Percentiles rank a stretch among this genome's conserved stretches.
These are phyloP conservation scores for Oasisia sp. DNA, from an alignment of 2,888 invertebrate genomes.

Conservation along the genomic window DNA sequence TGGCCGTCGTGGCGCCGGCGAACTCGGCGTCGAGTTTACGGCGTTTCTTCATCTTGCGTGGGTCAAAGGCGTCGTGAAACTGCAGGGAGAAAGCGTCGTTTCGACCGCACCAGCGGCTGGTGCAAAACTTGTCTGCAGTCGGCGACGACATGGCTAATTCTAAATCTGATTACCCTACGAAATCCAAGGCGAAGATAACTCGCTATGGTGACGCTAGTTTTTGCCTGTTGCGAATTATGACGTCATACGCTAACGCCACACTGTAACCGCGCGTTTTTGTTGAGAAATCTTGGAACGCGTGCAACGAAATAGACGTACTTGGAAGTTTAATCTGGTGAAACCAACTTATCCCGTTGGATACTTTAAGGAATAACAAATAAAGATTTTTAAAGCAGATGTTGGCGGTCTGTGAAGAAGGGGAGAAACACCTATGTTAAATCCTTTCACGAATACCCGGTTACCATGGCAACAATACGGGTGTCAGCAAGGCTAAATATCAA, in stretches of 20 bases:
- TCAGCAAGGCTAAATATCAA: too few species aligned
- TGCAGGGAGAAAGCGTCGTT: background rate
- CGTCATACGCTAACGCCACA: background rate
- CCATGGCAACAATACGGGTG: too few species aligned
- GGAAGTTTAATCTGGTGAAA: too few species aligned
- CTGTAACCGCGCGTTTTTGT: background rate
- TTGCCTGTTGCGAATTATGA: background rate
- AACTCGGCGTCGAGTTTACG: background rate
- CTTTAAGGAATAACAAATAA: too few species aligned
- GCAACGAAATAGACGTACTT: too few species aligned
- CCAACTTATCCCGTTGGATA: too few species aligned
- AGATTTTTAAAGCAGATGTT: too few species aligned
- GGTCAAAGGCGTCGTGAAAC: background rate
- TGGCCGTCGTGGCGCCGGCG: background rate
- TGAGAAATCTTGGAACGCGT: too few species aligned
- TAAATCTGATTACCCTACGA: background rate
- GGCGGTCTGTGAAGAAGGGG: too few species aligned
- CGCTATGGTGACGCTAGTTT: background rate
- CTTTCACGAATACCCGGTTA: too few species aligned
- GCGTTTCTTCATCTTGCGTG: background rate
- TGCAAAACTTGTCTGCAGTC: background rate
- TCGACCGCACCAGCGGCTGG: background rate
- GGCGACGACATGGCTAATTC: conserved; percentile 1
- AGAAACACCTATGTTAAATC: too few species aligned
- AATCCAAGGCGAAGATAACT: background rate